Percentiles rank a stretch among this genome's conserved stretches.
phyloP scores from a whole-genome alignment of 2,113 vertebrate genomes.

The Herpailurus yagouaroundi region DNA sequence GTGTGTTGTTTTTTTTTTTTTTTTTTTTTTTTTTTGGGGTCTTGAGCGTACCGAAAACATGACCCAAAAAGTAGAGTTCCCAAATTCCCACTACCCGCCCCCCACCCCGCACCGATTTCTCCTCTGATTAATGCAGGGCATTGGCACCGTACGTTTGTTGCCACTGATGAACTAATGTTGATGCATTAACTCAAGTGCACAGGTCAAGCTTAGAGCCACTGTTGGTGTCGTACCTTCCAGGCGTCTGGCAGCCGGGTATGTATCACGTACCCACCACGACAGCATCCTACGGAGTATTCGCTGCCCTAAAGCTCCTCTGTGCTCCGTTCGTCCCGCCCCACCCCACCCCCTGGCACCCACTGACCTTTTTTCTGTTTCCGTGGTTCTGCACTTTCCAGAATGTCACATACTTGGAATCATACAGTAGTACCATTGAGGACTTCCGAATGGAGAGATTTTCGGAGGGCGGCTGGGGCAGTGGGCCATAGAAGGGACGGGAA shows the following conservation, averaged over 20 bases:
- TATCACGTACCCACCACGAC: fast-evolving
- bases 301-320: not conserved
- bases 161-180: fast-evolving
- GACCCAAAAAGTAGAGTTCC: not conserved
- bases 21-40: not conserved
- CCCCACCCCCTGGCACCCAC: too few relatives aligned
- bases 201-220: not conserved
- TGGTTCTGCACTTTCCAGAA: not conserved
- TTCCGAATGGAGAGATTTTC: not conserved
- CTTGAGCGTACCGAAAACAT: not conserved
- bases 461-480: not conserved
- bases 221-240: not conserved
- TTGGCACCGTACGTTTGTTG: fast-evolving
- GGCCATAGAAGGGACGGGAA: not conserved
- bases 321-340: not conserved
- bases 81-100: too few relatives aligned
- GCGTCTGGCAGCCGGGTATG: fast-evolving
- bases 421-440: not conserved
- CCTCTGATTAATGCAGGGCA: fast-evolving
- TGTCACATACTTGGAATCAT: not conserved
- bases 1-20: too few relatives aligned
- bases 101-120: too few relatives aligned
- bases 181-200: fast-evolving
- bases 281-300: not conserved
- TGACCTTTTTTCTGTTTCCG: not conserved